These are phyloP conservation scores for Nyctereutes procyonoides DNA, from an alignment of 2,113 vertebrate genomes.

Conservation along the genomic window DNA sequence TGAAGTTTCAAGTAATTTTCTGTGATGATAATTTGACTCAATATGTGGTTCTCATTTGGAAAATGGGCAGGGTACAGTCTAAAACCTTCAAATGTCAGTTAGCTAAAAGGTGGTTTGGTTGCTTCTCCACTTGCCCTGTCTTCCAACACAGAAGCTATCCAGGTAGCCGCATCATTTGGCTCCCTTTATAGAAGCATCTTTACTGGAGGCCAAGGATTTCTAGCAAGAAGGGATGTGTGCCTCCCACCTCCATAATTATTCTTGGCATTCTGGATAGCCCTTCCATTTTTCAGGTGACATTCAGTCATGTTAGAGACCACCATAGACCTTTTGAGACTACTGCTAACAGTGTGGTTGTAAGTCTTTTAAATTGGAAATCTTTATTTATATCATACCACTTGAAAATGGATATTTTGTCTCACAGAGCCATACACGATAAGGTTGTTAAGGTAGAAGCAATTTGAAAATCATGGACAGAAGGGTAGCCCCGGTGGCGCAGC, in stretches of 20 bases:
- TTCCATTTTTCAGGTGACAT: background rate
- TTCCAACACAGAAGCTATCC: background rate
- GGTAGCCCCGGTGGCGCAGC: too few relatives aligned
- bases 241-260: background rate
- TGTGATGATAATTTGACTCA: background rate
- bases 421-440: background rate
- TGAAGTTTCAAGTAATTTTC: background rate
- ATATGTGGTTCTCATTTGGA: constrained; percentile 41
- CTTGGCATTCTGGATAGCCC: background rate
- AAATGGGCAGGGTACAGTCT: background rate
- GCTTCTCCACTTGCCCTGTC: background rate
- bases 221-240: background rate
- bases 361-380: background rate
- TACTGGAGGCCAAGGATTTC: background rate
- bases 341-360: background rate
- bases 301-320: background rate
- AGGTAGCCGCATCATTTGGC: background rate
- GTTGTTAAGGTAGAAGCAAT: background rate
- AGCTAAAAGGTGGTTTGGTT: background rate
- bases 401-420: background rate
- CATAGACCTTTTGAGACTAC: constrained; percentile 1
- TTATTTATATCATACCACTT: background rate
- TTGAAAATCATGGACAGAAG: constrained; percentile 41
- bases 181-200: background rate
- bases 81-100: background rate